Evolutionary conservation across 2,797 vertebrate genomes (phyloP).

Genomic region (Urosaurus nigricauda): DNA sequence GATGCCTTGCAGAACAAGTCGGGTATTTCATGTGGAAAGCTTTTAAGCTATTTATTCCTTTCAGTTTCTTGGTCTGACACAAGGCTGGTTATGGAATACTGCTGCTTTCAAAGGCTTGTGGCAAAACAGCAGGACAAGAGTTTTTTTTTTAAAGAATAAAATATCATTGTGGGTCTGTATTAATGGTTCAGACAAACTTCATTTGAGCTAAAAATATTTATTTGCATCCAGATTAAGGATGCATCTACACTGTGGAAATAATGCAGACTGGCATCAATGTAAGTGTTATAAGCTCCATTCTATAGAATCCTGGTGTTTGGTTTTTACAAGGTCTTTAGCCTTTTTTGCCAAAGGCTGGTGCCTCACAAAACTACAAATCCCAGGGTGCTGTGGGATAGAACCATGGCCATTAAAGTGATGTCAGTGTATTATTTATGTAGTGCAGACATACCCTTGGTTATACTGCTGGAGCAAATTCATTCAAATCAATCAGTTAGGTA

Average conservation of each 20-base stretch:
- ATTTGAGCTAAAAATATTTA: slow-evolving; percentile 4
- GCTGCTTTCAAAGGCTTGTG: slow-evolving; percentile 7
- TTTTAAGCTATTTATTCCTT: slow-evolving; percentile 21
- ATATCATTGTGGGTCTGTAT: background rate
- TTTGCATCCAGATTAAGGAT: background rate
- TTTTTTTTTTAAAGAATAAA: background rate
- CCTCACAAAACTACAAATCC: no score
- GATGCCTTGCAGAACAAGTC: slow-evolving; percentile 14
- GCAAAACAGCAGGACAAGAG: background rate
- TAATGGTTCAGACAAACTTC: background rate
- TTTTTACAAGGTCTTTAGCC: no score
- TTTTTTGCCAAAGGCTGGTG: no score
- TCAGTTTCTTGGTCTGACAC: background rate
- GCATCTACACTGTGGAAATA: no score
- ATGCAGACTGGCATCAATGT: no score
- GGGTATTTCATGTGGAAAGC: background rate
- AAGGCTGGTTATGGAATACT: slow-evolving; percentile 9
- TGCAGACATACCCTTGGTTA: no score
- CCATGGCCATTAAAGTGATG: no score
- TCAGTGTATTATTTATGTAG: no score
- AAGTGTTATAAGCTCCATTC: no score
- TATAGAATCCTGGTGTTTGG: no score
- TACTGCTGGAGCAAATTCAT: background rate
- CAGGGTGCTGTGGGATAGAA: no score
- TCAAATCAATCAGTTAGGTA: no score